Conservation (phyloP, 2,888 invertebrate species). For the Agrotis clavis region DNA sequence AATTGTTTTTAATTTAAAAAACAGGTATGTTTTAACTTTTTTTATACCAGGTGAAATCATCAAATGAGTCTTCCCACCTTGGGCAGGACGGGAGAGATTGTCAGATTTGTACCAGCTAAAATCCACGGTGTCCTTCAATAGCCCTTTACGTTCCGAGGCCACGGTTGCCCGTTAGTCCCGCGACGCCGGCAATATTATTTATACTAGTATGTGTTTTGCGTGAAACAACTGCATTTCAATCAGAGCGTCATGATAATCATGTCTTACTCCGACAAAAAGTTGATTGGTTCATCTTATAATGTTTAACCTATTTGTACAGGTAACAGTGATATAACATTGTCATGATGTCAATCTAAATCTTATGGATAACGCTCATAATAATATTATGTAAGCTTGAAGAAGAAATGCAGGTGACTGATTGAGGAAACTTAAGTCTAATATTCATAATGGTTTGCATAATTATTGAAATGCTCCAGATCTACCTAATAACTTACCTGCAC, state of each 20-base stretch:
- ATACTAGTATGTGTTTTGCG: too few relatives aligned
- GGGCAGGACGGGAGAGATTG: too few relatives aligned
- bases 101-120: too few relatives aligned
- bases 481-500: too few relatives aligned
- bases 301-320: constrained; percentile 20
- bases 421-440: constrained; percentile 35
- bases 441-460: constrained; percentile 30
- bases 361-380: constrained; percentile 14
- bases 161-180: too few relatives aligned
- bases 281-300: not conserved
- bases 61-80: too few relatives aligned
- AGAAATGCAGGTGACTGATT: constrained; percentile 42
- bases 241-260: not conserved
- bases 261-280: not conserved
- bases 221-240: not conserved
- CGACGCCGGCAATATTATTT: too few relatives aligned
- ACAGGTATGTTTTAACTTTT: too few relatives aligned
- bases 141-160: too few relatives aligned
- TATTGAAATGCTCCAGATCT: constrained; percentile 15
- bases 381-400: constrained; percentile 31
- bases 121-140: too few relatives aligned
- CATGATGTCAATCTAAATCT: constrained; percentile 25
- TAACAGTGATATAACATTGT: constrained; percentile 37
- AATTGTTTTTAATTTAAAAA: too few relatives aligned
- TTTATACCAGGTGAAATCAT: too few relatives aligned